These are phyloP conservation scores for Enteromius paludinosus DNA, from an alignment of 2,797 vertebrate genomes.

Conservation along the genomic window DNA sequence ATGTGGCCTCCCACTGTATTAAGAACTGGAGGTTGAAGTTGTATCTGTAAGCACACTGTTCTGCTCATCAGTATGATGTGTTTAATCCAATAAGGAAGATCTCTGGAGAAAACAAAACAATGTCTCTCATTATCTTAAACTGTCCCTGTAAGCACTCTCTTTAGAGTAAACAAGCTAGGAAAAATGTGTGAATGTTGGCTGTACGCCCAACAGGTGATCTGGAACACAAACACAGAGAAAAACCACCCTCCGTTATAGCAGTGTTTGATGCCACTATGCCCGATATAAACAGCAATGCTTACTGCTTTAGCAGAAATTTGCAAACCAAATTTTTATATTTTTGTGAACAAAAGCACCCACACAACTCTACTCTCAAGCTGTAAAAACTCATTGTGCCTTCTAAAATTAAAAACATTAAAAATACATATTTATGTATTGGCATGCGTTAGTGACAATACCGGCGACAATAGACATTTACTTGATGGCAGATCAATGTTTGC, in stretches of 20 bases:
- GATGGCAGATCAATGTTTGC: background rate
- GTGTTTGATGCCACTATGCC: background rate
- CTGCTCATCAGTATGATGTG: background rate
- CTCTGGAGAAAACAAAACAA: background rate
- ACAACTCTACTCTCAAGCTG: background rate
- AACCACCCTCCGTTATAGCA: background rate
- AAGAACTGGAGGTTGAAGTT: background rate
- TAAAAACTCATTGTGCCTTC: background rate
- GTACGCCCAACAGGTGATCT: slow-evolving; percentile 7
- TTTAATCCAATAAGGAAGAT: slow-evolving; percentile 15
- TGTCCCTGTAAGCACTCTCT: slow-evolving; percentile 13
- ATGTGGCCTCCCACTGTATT: background rate
- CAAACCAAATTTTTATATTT: background rate
- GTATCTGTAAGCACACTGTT: slow-evolving; percentile 4
- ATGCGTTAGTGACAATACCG: background rate
- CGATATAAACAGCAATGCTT: background rate
- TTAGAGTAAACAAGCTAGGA: slow-evolving; percentile 19
- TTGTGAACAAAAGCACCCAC: background rate
- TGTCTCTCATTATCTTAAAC: slow-evolving; percentile 4
- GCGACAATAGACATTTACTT: background rate
- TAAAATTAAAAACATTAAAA: background rate
- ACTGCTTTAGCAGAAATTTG: background rate
- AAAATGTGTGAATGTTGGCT: slow-evolving; percentile 24
- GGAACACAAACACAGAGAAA: slow-evolving; percentile 9
- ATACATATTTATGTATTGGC: background rate